Evolutionary conservation across 2,888 invertebrate species (phyloP).

Genomic region (Parthenolecanium corni): DNA sequence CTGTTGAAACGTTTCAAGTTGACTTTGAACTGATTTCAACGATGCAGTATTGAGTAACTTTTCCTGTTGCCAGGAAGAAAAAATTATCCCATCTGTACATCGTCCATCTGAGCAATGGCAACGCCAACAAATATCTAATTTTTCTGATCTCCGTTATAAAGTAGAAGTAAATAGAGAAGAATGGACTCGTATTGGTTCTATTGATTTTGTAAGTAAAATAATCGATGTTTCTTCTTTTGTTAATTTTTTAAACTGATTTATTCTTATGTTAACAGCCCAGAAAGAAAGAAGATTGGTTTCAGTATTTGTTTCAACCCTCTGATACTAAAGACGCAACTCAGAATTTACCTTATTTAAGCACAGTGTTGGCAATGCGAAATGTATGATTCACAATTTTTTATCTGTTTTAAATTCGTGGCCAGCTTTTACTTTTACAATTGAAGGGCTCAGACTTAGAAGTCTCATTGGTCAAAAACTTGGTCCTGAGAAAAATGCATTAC

Average conservation of each 20-base stretch:
- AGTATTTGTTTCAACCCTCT: neutral
- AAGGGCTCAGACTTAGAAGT: no score
- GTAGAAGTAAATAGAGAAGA: slow-evolving; percentile 13
- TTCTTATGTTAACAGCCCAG: neutral
- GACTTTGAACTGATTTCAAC: neutral
- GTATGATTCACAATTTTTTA: neutral
- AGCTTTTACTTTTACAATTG: no score
- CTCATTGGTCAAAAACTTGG: no score
- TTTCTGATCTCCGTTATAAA: slow-evolving; percentile 9
- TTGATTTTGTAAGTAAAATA: slow-evolving; percentile 4
- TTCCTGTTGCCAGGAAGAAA: slow-evolving; percentile 2
- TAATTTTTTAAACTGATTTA: neutral
- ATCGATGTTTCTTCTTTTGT: neutral
- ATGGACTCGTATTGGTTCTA: neutral
- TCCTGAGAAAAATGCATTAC: no score
- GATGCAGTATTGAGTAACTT: neutral
- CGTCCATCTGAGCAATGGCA: slow-evolving; percentile 9
- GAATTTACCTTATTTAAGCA: slow-evolving; percentile 2
- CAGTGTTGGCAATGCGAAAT: slow-evolving; percentile 6
- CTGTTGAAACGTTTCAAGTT: neutral
- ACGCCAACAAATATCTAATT: slow-evolving; percentile 2
- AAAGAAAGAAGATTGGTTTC: neutral
- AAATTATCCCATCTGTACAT: neutral
- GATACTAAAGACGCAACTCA: neutral
- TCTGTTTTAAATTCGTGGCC: no score